phyloP scores from a whole-genome alignment of 2,797 vertebrate species.

The Merluccius polli region DNA sequence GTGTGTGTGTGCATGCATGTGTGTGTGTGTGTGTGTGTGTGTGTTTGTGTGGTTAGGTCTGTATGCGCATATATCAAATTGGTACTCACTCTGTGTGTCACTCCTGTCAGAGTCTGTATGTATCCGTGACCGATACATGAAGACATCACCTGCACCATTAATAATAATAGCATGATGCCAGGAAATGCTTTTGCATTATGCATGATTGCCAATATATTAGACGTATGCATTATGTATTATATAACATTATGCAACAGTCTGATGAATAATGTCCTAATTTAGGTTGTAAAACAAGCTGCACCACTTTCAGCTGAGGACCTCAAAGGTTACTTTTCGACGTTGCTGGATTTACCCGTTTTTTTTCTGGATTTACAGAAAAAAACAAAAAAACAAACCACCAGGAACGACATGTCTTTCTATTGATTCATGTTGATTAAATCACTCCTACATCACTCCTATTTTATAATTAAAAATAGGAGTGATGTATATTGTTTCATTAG shows the following conservation, averaged over 20 bases:
- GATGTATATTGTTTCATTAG: conserved; percentile 63
- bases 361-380: no score
- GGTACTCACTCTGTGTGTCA: neutral
- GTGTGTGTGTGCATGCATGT: no score
- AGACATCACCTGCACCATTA: conserved; percentile 19
- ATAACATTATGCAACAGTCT: conserved; percentile 52
- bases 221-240: conserved; percentile 32
- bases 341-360: no score
- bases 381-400: no score
- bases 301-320: conserved; percentile 29
- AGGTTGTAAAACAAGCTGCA: conserved; percentile 25
- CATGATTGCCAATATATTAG: neutral
- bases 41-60: neutral
- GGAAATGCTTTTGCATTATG: conserved; percentile 32
- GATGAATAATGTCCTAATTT: conserved; percentile 47
- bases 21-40: no score
- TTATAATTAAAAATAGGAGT: conserved; percentile 17
- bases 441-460: no score
- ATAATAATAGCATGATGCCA: conserved; percentile 26
- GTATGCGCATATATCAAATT: neutral
- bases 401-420: no score
- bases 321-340: conserved; percentile 34
- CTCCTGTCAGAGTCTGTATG: neutral
- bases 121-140: neutral
- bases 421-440: neutral